Base-by-base conservation (phyloP, 2,797 vertebrate genomes). In the Simalia tracyae region DNA sequence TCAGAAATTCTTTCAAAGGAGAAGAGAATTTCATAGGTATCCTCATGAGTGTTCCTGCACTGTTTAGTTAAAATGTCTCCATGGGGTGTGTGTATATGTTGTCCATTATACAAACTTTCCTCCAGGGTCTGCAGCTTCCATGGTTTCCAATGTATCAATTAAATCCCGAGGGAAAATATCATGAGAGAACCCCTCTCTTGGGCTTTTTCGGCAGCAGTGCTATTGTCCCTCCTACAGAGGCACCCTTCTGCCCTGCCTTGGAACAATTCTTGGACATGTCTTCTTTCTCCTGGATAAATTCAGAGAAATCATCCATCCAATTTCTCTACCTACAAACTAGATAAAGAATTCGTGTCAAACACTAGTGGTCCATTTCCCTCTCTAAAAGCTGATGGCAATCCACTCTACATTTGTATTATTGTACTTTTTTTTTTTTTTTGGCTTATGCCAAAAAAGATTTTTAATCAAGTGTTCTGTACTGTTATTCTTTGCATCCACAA, bases 361-460 rank as follows among this genome's bases (percentile, higher is more conserved):
- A 11, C 72, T 42, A 81, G 72, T 81, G 19, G 17, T 81, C 4
- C 0, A 86, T 85, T 92, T 92, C 85, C 56, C 93, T 94, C 93
- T 94, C 26, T 87, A 56, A 91, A 91, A 22, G 15, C 14, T 89
- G 84, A 93, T 95, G 93, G 91, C 59, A 92, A 94, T 90, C n/a
- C 94, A 94, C 93, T 96, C 93, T 81, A 22, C 36, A 81, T 81
- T 46, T 81, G 10, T 46, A 81, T 81, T 46, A 46, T 76, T 42
- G 36, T 94, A 94, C 12, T 10, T 31, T 88, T 36, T 36, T 36
- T 36, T 36, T 92, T 95, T 92, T 28, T 36, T 56, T 92, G 92
- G 94, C 89, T 94, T 88, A 95, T 90, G 86, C 89, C 92, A 94
- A 93, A 93, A 54, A 86, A 72, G 89, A 92, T 96, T 87, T 94